Conservation (phyloP, 1,140 invertebrate species). For the Brachionus rotundiformis region DNA sequence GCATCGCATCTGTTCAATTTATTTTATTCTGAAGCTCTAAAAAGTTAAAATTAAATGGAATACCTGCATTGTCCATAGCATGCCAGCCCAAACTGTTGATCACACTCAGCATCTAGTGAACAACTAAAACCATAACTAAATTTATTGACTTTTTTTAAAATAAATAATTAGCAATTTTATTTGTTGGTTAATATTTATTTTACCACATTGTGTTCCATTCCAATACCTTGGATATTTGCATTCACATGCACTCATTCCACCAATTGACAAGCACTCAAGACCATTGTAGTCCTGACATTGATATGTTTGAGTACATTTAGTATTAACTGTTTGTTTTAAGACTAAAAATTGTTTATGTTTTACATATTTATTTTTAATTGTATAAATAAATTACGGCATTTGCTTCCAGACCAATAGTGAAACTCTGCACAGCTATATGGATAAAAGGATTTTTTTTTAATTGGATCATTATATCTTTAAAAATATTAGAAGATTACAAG, state of each 20-base stretch:
- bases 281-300: slow-evolving; percentile 43
- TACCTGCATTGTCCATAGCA: background rate
- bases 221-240: background rate
- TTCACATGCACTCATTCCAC: background rate
- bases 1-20: background rate
- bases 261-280: background rate
- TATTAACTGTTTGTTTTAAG: slow-evolving; percentile 14
- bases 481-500: background rate
- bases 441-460: background rate
- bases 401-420: slow-evolving; percentile 26
- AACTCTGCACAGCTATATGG: background rate
- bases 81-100: background rate
- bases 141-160: background rate
- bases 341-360: too few relatives aligned
- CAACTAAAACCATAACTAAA: background rate
- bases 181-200: too few relatives aligned
- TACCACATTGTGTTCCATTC: slow-evolving; percentile 29
- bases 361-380: too few relatives aligned
- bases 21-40: background rate
- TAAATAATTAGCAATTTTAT: too few relatives aligned
- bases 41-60: too few relatives aligned
- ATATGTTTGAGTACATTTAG: background rate
- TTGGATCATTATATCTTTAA: background rate
- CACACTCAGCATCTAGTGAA: background rate
- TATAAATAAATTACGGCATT: slow-evolving; percentile 33